Evolutionary conservation across 2,888 invertebrate species (phyloP), one percentile per base, ranked within the genome.

Genomic region (Hyppa rectilinea): DNA sequence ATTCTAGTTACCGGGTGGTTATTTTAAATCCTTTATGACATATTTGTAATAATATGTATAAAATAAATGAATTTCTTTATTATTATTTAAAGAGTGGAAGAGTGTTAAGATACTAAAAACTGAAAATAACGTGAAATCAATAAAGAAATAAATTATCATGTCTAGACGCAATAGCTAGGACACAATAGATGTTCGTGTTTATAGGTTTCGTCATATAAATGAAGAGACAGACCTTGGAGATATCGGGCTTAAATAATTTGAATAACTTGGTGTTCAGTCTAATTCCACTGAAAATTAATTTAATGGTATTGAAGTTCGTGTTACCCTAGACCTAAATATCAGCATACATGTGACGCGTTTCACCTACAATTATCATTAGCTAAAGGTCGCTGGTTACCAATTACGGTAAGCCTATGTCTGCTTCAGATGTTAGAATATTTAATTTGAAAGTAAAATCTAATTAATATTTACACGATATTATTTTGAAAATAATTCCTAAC

Each of bases 141-240:
- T 71, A 60, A 12, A 50, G 10, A 17, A 40, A 43, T 59, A 36
- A 12, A 60, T 63, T 53, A 38, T 47, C 60, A 63, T 78, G 76
- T 76, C 76, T 76, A 76, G 76, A 76, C 78, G 26, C 29, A 26
- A 50, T 50, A 17, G 50, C 7, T 58, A 53, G 34, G 4, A 26
- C 31, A 34, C 31, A 52, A 58, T 67, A 53, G 47, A 47, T 43
- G 26, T 6, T 55, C 69, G 59, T 59, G 40, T 47, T 62, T 59
- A 59, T 71, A 43, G 50, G 29, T 71, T 71, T 52, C 20, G 40
- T 47, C 38, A 50, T 50, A 45, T 20, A 74, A 55, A 75, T 60
- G 23, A 60, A 34, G 40, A 38, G 20, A 65, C 12, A 40, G 47
- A 52, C 76, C 75, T 78, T 76, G 61, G 10, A 31, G 14, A 47